These are phyloP conservation scores for Drosophila virilis DNA, from an alignment of 1,140 invertebrate genomes.

Conservation along the genomic window DNA sequence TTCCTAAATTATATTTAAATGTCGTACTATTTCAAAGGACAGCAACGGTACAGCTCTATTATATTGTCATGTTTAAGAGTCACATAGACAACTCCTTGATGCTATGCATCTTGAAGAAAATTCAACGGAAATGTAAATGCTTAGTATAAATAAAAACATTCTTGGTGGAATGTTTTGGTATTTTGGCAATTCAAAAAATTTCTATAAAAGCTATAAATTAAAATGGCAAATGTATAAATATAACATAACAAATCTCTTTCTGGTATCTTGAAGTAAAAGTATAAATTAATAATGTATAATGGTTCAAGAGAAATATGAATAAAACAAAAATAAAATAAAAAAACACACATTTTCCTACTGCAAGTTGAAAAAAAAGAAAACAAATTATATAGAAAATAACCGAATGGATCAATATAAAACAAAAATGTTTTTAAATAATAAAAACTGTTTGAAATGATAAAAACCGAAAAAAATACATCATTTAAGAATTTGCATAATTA, in stretches of 20 bases:
- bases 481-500: slow-evolving; percentile 54
- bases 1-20: too few relatives aligned
- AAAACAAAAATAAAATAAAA: too few relatives aligned
- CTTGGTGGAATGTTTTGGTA: too few relatives aligned
- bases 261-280: too few relatives aligned
- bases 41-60: too few relatives aligned
- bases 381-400: not conserved
- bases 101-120: not conserved
- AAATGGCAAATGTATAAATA: too few relatives aligned
- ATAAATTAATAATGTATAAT: too few relatives aligned
- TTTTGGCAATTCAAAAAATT: not conserved
- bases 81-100: not conserved
- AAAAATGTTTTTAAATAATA: slow-evolving; percentile 23
- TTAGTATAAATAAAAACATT: not conserved
- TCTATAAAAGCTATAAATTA: too few relatives aligned
- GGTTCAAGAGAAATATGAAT: too few relatives aligned
- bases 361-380: not conserved
- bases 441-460: slow-evolving; percentile 34
- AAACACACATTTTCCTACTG: too few relatives aligned
- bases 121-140: not conserved
- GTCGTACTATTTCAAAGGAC: too few relatives aligned
- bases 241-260: too few relatives aligned
- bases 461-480: slow-evolving; percentile 51
- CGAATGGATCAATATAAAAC: not conserved
- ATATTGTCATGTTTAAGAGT: slow-evolving; percentile 4